Evolutionary conservation across 2,113 vertebrate species (phyloP).

Genomic region (Stictonetta naevosa): DNA sequence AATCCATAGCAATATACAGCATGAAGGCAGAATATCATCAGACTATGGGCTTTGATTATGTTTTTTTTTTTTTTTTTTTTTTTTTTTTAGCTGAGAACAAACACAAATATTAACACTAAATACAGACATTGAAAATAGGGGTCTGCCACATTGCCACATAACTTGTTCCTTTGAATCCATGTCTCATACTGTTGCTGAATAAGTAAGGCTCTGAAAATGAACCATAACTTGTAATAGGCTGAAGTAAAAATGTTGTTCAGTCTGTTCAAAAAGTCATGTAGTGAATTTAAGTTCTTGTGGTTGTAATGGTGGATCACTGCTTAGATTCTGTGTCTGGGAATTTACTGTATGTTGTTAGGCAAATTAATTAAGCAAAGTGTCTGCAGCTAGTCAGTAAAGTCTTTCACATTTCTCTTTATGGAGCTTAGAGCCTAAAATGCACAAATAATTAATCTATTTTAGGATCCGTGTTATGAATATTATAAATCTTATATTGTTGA

Average conservation of each 20-base stretch:
- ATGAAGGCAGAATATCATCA: not conserved
- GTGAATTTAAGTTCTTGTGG: not conserved
- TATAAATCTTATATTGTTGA: not conserved
- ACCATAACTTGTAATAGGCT: not conserved
- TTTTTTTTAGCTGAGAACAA: not conserved
- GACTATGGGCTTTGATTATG: not conserved
- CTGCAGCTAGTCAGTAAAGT: not conserved
- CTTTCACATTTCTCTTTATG: not conserved
- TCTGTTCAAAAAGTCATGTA: not conserved
- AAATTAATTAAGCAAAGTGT: not conserved
- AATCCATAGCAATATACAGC: not conserved
- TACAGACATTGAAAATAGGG: fast-evolving
- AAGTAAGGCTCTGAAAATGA: not conserved
- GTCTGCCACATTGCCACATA: not conserved
- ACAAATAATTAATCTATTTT: not conserved
- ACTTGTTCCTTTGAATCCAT: not conserved
- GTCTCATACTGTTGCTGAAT: fast-evolving
- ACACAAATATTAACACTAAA: not conserved
- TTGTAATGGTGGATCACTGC: not conserved
- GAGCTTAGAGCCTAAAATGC: not conserved
- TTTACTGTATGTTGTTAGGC: not conserved
- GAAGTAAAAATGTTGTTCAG: not conserved
- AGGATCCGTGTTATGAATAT: not conserved
- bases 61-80: not conserved
- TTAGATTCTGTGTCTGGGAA: not conserved